Conservation (phyloP, 2,888 invertebrate species). For the Scaptomyza tumidula region DNA sequence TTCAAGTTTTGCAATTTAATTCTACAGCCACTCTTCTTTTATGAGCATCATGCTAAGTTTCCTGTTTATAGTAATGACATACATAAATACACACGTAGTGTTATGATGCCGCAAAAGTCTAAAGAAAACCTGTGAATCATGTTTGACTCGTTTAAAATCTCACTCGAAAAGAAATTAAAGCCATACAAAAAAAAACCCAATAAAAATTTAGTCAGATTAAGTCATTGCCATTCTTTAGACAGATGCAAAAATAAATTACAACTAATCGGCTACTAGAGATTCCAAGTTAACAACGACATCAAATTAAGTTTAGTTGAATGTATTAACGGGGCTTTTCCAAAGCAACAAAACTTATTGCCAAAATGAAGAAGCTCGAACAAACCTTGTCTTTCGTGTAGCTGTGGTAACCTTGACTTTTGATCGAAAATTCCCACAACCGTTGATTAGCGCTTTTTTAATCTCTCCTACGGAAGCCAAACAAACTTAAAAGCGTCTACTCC, state of each 20-base stretch:
- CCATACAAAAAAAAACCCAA: background rate
- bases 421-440: slow-evolving; percentile 22
- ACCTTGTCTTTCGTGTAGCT: slow-evolving; percentile 35
- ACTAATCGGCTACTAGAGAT: slow-evolving; percentile 6
- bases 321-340: slow-evolving; percentile 15
- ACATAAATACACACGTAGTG: background rate
- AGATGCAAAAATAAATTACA: no score
- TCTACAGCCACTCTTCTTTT: background rate
- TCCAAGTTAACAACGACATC: slow-evolving; percentile 33
- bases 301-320: slow-evolving; percentile 5
- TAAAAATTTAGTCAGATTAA: background rate
- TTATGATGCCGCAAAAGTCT: slow-evolving; percentile 15
- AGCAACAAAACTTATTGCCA: slow-evolving; percentile 3
- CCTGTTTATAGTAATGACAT: background rate
- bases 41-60: background rate
- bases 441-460: slow-evolving; percentile 46
- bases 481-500: slow-evolving; percentile 21
- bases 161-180: background rate
- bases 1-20: background rate
- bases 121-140: slow-evolving; percentile 25
- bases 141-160: slow-evolving; percentile 34
- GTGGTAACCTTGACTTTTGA: slow-evolving; percentile 56
- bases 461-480: slow-evolving; percentile 26
- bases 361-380: slow-evolving; percentile 10
- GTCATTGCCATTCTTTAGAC: background rate